Evolutionary conservation across 1,140 invertebrate genomes (phyloP).

Genomic region (Adoxophyes honmai): DNA sequence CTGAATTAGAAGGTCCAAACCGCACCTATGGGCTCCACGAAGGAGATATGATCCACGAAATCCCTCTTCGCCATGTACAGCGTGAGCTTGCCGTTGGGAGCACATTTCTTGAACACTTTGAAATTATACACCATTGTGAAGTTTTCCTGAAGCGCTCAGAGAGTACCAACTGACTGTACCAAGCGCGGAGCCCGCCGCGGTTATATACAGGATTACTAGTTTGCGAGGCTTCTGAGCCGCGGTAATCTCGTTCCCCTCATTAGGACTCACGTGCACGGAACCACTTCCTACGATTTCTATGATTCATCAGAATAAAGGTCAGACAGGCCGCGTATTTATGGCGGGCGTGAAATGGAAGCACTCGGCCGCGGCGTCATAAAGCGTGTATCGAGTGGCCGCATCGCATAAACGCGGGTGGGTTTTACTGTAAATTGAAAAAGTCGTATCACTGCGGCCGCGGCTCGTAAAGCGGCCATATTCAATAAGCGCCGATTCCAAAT

Average conservation of each 20-base stretch:
- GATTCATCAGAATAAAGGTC: conserved; percentile 1
- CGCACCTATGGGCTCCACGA: conserved; percentile 95
- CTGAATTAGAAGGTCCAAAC: no score
- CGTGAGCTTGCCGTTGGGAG: conserved; percentile 95
- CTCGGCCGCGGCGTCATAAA: no score
- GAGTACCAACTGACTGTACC: conserved; percentile 21
- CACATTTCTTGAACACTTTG: conserved; percentile 97
- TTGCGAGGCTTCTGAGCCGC: conserved; percentile 44
- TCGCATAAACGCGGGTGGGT: conserved; percentile 3
- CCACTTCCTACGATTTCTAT: conserved; percentile 9
- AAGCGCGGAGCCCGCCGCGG: neutral
- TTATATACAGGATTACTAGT: conserved; percentile 62
- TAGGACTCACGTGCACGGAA: conserved; percentile 26
- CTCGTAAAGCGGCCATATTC: conserved; percentile 17
- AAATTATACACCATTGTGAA: conserved; percentile 90
- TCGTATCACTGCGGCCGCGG: neutral
- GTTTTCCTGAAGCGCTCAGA: neutral
- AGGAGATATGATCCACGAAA: conserved; percentile 95
- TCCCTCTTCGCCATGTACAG: conserved; percentile 97
- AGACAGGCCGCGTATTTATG: no score
- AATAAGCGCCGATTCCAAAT: conserved; percentile 18
- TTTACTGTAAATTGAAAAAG: conserved; percentile 14
- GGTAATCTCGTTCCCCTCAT: conserved; percentile 53
- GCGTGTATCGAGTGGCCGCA: no score
- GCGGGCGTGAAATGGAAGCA: no score